Conservation (phyloP, 2,888 invertebrate genomes). For the Scrobipalpa costella region DNA sequence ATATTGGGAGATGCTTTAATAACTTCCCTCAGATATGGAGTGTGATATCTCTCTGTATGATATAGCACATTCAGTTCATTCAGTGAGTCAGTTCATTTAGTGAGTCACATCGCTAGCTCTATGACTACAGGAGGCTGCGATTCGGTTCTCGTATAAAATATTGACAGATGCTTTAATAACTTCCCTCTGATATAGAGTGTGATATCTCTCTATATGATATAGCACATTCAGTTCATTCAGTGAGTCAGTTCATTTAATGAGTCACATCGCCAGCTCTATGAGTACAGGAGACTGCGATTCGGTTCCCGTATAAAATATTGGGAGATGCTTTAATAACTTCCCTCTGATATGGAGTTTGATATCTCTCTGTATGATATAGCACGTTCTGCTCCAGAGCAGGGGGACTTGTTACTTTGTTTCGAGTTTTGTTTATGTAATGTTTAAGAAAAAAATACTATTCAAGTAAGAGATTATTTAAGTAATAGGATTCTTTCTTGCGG, state of each 20-base stretch:
- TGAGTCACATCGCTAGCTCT: slow-evolving; percentile 1
- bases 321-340: slow-evolving; percentile 63
- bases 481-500: too few species aligned
- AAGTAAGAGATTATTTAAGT: too few species aligned
- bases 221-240: slow-evolving; percentile 48
- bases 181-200: slow-evolving; percentile 59
- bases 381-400: slow-evolving; percentile 47
- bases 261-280: slow-evolving; percentile 1
- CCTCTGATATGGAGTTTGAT: slow-evolving; percentile 57
- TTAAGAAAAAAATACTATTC: slow-evolving; percentile 1
- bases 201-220: slow-evolving; percentile 54
- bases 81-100: background rate
- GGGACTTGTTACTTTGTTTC: slow-evolving; percentile 34
- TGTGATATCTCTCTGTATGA: background rate
- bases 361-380: slow-evolving; percentile 56
- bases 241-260: background rate
- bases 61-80: too few species aligned
- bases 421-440: slow-evolving; percentile 29
- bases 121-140: slow-evolving; percentile 42
- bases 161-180: slow-evolving; percentile 62
- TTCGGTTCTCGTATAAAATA: slow-evolving; percentile 55
- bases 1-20: background rate
- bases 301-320: slow-evolving; percentile 57
- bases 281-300: slow-evolving; percentile 48
- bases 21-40: background rate